A percentile compares a stretch with the other conserved stretches of the same genome.
phyloP scores from a whole-genome alignment of 2,113 vertebrate genomes.

The Tachysurus fulvidraco region DNA sequence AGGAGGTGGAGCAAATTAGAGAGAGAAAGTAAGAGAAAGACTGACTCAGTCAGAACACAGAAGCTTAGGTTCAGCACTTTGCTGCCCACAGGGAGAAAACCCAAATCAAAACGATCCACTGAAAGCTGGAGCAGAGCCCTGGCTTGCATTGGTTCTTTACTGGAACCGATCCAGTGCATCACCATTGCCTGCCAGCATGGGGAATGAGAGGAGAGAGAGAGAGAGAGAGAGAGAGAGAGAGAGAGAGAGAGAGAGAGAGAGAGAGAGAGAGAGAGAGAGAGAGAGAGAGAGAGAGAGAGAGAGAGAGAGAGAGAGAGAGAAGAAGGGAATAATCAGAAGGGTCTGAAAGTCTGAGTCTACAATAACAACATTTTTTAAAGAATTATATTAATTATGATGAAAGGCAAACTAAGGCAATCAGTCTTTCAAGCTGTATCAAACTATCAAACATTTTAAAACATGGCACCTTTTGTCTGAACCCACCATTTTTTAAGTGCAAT shows the following conservation, averaged over 20 bases:
- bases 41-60: constrained; percentile 14
- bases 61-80: constrained; percentile 34
- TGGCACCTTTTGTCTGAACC: no score
- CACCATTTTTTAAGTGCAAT: no score
- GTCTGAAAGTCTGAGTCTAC: background rate
- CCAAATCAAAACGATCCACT: constrained; percentile 17
- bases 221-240: constrained; percentile 5
- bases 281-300: background rate
- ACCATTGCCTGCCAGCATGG: background rate
- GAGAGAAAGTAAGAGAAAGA: background rate
- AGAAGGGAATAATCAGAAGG: background rate
- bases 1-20: background rate
- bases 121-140: constrained; percentile 17
- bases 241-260: background rate
- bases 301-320: background rate
- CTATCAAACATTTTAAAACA: background rate
- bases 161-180: constrained; percentile 23
- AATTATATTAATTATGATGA: background rate
- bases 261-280: background rate
- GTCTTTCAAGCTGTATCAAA: background rate
- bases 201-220: constrained; percentile 10
- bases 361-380: background rate
- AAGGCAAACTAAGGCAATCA: background rate
- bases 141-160: background rate
- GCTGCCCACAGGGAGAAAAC: background rate